phyloP scores from a whole-genome alignment of 2,113 vertebrate genomes.

The Gnathonemus longibarbis region DNA sequence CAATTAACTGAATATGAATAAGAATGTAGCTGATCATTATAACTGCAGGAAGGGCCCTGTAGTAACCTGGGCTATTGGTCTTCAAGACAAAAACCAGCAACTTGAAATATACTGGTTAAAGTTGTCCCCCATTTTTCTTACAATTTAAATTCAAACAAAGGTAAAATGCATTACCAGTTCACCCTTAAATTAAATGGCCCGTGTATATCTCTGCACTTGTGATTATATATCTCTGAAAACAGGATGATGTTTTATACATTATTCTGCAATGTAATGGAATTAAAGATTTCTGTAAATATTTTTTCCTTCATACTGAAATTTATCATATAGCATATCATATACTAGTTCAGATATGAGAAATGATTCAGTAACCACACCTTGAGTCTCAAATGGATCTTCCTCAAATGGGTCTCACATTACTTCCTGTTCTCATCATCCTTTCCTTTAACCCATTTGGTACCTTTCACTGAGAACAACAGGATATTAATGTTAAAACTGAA shows the following conservation, averaged over 20 bases:
- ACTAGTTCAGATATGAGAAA: neutral
- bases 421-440: neutral
- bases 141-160: neutral
- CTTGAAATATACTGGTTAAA: neutral
- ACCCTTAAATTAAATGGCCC: neutral
- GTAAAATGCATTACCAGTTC: neutral
- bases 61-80: neutral
- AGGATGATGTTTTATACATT: neutral
- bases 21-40: neutral
- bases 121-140: neutral
- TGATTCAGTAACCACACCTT: neutral
- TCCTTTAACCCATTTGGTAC: neutral
- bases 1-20: neutral
- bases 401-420: neutral
- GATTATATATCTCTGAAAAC: neutral
- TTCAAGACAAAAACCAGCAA: neutral
- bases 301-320: neutral
- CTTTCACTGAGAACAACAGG: neutral
- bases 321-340: neutral
- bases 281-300: neutral
- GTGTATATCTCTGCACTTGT: neutral
- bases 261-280: neutral
- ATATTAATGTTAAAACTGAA: neutral
- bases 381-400: neutral
- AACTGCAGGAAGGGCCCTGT: neutral